A percentile compares a stretch with the other conserved stretches of the same genome.
Evolutionary conservation across 2,888 invertebrate genomes (phyloP).

Genomic region (Agrochola litura): DNA sequence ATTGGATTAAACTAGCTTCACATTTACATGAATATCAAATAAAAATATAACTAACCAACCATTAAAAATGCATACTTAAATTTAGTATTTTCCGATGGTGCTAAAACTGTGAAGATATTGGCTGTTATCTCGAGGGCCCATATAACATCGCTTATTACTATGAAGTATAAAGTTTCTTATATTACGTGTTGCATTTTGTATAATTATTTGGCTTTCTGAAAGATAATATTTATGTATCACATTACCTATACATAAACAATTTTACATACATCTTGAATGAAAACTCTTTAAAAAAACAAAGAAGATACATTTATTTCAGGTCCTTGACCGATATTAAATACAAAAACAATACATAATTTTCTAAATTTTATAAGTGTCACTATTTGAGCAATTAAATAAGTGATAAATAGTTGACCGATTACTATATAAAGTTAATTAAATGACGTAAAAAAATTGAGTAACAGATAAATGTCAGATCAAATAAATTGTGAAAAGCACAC

Average conservation of each 20-base stretch:
- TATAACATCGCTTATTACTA: slow-evolving; percentile 23
- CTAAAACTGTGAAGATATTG: slow-evolving; percentile 32
- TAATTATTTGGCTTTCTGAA: slow-evolving; percentile 34
- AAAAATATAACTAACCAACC: slow-evolving; percentile 2
- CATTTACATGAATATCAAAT: slow-evolving; percentile 8
- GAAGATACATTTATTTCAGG: too few relatives aligned
- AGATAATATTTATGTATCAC: slow-evolving; percentile 33
- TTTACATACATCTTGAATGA: too few relatives aligned
- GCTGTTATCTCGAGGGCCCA: slow-evolving; percentile 12
- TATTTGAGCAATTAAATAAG: too few relatives aligned
- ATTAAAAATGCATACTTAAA: slow-evolving; percentile 30
- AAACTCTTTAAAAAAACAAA: too few relatives aligned
- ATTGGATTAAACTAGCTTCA: not conserved
- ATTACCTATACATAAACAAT: not conserved
- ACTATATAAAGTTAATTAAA: too few relatives aligned
- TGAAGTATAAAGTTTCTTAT: slow-evolving; percentile 27
- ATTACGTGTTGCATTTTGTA: slow-evolving; percentile 29
- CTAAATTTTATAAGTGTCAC: too few relatives aligned
- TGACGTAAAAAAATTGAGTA: too few relatives aligned
- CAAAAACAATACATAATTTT: too few relatives aligned
- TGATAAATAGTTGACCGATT: too few relatives aligned
- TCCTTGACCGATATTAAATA: too few relatives aligned
- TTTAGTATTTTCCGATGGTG: slow-evolving; percentile 16
- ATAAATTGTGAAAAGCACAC: too few relatives aligned
- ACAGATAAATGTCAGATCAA: too few relatives aligned